These are phyloP conservation scores for Eufriesea mexicana DNA, from an alignment of 1,140 invertebrate species.

Conservation along the genomic window DNA sequence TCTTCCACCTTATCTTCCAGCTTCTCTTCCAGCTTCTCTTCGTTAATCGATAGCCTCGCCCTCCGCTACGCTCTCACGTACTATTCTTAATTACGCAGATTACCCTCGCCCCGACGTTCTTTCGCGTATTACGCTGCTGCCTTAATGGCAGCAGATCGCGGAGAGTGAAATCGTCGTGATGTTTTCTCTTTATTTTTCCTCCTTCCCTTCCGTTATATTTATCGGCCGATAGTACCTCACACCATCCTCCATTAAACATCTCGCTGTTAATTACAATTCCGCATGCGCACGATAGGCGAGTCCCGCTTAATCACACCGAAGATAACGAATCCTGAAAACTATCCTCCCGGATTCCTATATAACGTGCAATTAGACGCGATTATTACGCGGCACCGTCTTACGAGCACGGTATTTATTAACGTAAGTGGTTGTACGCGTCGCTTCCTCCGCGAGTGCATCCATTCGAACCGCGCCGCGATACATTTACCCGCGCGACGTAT, in stretches of 20 bases:
- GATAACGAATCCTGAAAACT: constrained; percentile 27
- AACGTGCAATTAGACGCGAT: constrained; percentile 30
- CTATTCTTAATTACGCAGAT: neutral
- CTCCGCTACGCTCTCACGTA: neutral
- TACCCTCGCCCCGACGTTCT: too few species aligned
- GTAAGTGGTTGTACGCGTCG: constrained; percentile 7
- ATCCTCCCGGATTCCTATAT: constrained; percentile 17
- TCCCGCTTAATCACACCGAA: neutral
- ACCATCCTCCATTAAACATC: neutral
- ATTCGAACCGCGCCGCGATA: constrained; percentile 13
- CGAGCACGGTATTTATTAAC: constrained; percentile 33
- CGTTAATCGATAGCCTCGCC: neutral
- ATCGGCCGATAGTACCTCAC: neutral
- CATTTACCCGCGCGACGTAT: constrained; percentile 10
- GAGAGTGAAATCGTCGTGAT: neutral
- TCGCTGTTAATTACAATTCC: neutral
- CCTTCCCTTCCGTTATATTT: neutral
- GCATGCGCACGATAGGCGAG: too few species aligned
- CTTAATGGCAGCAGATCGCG: too few species aligned
- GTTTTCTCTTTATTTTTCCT: neutral
- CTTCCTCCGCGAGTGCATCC: constrained; percentile 11
- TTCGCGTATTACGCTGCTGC: too few species aligned
- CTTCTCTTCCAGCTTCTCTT: neutral
- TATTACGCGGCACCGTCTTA: constrained; percentile 23
- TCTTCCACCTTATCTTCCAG: neutral